phyloP scores from a whole-genome alignment of 2,113 vertebrate genomes.

The Cyanoliseus patagonus region DNA sequence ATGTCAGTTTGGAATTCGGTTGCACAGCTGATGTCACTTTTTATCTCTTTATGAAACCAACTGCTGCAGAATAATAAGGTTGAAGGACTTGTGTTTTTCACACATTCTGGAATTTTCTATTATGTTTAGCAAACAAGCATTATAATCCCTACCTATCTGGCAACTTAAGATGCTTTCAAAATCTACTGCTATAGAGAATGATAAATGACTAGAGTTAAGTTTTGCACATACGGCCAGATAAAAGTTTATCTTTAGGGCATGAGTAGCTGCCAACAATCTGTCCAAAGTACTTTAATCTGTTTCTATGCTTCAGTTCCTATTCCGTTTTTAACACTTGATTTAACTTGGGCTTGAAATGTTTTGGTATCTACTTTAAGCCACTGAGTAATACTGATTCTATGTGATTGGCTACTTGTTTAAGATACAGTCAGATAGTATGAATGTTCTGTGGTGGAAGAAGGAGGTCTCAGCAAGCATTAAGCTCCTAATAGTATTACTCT shows the following conservation, averaged over 20 bases:
- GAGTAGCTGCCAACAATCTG: slow-evolving; percentile 83
- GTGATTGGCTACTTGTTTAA: slow-evolving; percentile 52
- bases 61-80: background rate
- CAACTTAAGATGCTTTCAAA: slow-evolving; percentile 73
- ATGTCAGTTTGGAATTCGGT: slow-evolving; percentile 14
- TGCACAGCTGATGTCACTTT: background rate
- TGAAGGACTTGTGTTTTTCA: slow-evolving; percentile 25
- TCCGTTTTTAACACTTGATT: slow-evolving; percentile 76
- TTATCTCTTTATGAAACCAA: slow-evolving; percentile 15
- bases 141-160: slow-evolving; percentile 72
- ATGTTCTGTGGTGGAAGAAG: background rate
- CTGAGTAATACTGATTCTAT: slow-evolving; percentile 25
- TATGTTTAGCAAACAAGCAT: slow-evolving; percentile 31
- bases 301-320: slow-evolving; percentile 80
- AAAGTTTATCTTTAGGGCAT: slow-evolving; percentile 85
- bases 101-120: slow-evolving; percentile 53
- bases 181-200: slow-evolving; percentile 82
- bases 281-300: slow-evolving; percentile 86
- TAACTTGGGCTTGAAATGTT: slow-evolving; percentile 76
- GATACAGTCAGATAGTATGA: slow-evolving; percentile 15
- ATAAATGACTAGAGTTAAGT: slow-evolving; percentile 82
- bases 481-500: slow-evolving; percentile 61
- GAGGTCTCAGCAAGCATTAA: background rate
- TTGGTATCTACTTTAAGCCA: slow-evolving; percentile 76
- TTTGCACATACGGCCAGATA: slow-evolving; percentile 79